phyloP scores from a whole-genome alignment of 2,797 vertebrate genomes.

The Tauraco hartlaubi region DNA sequence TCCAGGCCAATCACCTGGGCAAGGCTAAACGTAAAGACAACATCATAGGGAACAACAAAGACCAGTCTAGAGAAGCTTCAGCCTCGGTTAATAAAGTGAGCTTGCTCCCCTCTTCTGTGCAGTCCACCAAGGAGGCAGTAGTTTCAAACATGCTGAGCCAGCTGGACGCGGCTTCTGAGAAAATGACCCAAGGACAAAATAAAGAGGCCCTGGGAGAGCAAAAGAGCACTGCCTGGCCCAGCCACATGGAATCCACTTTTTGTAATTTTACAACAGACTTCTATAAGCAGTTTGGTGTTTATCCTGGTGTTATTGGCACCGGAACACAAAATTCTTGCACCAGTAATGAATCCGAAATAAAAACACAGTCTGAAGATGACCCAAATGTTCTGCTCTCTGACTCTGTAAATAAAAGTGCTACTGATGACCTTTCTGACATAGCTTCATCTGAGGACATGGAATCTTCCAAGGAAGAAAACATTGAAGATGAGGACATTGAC shows the following conservation, averaged over 20 bases:
- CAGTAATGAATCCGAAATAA: constrained; percentile 80
- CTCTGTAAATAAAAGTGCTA: constrained; percentile 75
- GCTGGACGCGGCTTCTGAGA: constrained; percentile 76
- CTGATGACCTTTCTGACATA: constrained; percentile 89
- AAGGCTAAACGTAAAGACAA: constrained; percentile 87
- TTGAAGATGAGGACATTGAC: constrained; percentile 86
- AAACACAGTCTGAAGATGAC: constrained; percentile 82
- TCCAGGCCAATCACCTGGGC: constrained; percentile 96
- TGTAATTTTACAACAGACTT: constrained; percentile 92
- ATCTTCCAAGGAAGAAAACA: constrained; percentile 87
- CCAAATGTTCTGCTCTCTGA: constrained; percentile 81
- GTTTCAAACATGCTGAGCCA: constrained; percentile 79
- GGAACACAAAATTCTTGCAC: constrained; percentile 84
- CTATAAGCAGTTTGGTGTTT: constrained; percentile 94
- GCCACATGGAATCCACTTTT: constrained; percentile 88
- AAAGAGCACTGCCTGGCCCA: constrained; percentile 87
- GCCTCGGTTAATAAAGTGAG: constrained; percentile 72
- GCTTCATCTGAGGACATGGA: constrained; percentile 90
- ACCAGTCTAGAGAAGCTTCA: constrained; percentile 83
- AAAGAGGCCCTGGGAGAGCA: constrained; percentile 84
- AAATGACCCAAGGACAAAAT: constrained; percentile 80
- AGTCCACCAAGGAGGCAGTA: constrained; percentile 78
- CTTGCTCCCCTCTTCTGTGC: constrained; percentile 74
- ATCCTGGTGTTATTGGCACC: constrained; percentile 81
- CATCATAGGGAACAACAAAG: constrained; percentile 83